These are phyloP conservation scores for Zonitis immaculata DNA, from an alignment of 2,888 invertebrate genomes.

Conservation along the genomic window DNA sequence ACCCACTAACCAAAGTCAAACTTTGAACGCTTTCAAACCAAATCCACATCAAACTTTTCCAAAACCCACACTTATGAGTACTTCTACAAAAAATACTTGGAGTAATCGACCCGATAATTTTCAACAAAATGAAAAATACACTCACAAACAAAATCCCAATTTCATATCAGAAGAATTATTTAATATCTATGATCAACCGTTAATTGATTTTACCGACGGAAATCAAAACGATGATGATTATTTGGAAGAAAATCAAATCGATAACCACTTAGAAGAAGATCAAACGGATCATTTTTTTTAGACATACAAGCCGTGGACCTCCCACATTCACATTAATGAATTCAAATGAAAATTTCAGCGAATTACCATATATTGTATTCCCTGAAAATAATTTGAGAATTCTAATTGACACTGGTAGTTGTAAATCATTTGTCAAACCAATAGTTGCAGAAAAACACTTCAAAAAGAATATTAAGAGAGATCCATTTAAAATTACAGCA, in stretches of 20 bases:
- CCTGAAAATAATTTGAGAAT: slow-evolving; percentile 5
- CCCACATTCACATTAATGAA: slow-evolving; percentile 1
- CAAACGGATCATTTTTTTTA: too few relatives aligned
- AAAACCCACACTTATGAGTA: slow-evolving; percentile 6
- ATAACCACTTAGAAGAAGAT: too few relatives aligned
- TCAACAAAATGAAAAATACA: too few relatives aligned
- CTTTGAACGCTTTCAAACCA: slow-evolving; percentile 3
- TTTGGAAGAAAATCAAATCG: too few relatives aligned
- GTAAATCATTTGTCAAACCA: slow-evolving; percentile 20
- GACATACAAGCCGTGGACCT: too few relatives aligned
- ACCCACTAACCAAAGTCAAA: not conserved
- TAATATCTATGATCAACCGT: too few relatives aligned
- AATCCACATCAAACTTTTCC: slow-evolving; percentile 3
- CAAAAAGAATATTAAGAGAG: not conserved
- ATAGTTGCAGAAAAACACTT: slow-evolving; percentile 8
- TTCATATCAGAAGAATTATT: too few relatives aligned
- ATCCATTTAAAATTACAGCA: slow-evolving; percentile 5
- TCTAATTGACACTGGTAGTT: slow-evolving; percentile 16
- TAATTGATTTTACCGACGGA: too few relatives aligned
- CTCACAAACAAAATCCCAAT: too few relatives aligned
- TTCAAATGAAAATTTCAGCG: not conserved
- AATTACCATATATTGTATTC: not conserved
- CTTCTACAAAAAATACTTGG: slow-evolving; percentile 3
- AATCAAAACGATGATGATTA: too few relatives aligned
- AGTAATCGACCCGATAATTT: too few relatives aligned